Conservation (phyloP, 2,113 vertebrate genomes). For the Tylochromis polylepis region DNA sequence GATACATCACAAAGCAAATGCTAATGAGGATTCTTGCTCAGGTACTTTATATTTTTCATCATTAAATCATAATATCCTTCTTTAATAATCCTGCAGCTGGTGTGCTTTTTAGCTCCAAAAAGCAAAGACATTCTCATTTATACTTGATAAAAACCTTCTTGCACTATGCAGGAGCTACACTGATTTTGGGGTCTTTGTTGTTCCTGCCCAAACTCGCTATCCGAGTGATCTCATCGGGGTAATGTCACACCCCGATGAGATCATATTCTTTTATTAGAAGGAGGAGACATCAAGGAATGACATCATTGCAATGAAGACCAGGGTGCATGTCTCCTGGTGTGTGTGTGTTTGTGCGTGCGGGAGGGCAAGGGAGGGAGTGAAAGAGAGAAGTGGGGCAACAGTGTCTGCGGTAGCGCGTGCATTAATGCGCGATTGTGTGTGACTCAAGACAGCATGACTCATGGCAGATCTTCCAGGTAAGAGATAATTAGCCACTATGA, state of each 20-base stretch:
- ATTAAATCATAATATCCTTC: background rate
- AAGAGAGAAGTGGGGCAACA: background rate
- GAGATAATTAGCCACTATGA: conserved; percentile 24
- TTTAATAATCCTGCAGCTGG: background rate
- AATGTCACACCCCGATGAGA: conserved; percentile 56
- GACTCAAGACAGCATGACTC: conserved; percentile 40
- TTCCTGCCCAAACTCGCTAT: background rate
- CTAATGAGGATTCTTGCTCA: background rate
- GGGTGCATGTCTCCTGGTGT: background rate
- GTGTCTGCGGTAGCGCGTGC: background rate
- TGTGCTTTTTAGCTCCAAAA: background rate
- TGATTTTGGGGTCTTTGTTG: background rate
- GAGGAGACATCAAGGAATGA: conserved; percentile 47
- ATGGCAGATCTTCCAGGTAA: conserved; percentile 43
- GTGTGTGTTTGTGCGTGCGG: background rate
- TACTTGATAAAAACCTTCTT: background rate
- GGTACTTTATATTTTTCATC: background rate
- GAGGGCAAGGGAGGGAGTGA: background rate
- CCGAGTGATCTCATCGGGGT: background rate
- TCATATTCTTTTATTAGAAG: conserved; percentile 50
- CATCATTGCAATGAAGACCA: conserved; percentile 50
- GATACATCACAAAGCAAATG: background rate
- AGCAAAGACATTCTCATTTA: background rate
- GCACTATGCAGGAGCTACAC: background rate
- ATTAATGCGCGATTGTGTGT: background rate